A percentile compares a stretch with the other conserved stretches of the same genome.
Conservation (phyloP, 1,140 invertebrate genomes). For the Heliothis subflexa region DNA sequence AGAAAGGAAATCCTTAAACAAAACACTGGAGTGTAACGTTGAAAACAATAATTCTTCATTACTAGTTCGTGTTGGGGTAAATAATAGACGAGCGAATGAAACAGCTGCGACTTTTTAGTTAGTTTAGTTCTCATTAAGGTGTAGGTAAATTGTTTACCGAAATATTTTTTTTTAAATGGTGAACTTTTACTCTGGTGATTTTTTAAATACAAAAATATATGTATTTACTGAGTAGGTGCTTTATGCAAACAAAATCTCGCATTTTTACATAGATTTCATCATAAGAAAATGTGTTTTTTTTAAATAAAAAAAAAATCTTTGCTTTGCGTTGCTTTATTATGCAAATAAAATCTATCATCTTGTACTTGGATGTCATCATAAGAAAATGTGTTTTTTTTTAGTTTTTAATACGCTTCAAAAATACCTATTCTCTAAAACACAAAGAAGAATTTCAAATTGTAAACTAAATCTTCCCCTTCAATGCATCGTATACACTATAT, state of each 20-base stretch:
- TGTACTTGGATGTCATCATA: no score
- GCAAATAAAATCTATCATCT: no score
- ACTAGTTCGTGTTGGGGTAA: slow-evolving; percentile 66
- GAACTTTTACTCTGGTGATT: no score
- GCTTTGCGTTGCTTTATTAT: no score
- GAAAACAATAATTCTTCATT: slow-evolving; percentile 85
- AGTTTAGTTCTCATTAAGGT: not conserved
- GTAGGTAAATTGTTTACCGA: not conserved
- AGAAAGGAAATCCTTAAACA: slow-evolving; percentile 78
- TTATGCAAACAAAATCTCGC: no score
- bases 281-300: no score
- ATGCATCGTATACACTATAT: slow-evolving; percentile 40
- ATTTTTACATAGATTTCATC: no score
- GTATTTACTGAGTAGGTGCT: no score
- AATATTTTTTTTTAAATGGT: not conserved
- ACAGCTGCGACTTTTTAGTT: slow-evolving; percentile 51
- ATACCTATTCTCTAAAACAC: not conserved
- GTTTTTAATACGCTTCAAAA: not conserved
- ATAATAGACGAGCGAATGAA: slow-evolving; percentile 51
- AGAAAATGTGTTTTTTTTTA: no score
- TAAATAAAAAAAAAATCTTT: no score
- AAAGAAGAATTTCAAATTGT: not conserved
- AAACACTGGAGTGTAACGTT: slow-evolving; percentile 77
- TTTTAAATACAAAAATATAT: no score
- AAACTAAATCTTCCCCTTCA: slow-evolving; percentile 44